Base-by-base conservation (phyloP, 2,888 invertebrate species). In the Rhyacophila evoluta region DNA sequence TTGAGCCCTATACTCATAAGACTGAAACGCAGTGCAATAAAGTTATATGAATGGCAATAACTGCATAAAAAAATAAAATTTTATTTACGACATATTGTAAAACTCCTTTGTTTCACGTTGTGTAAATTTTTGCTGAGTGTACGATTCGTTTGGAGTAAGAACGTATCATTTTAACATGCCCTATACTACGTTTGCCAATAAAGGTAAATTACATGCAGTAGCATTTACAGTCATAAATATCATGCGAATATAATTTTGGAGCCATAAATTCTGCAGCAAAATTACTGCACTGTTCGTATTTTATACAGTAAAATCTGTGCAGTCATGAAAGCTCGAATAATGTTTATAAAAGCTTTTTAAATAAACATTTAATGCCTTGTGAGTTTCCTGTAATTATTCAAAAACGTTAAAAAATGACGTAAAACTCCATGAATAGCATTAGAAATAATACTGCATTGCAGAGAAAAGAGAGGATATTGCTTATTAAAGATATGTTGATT, bases 221-320 rank as follows among this genome's bases (percentile, higher is more conserved):
- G 29, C 75, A 33, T 70, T 29, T 25, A 28, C 27, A 69, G 27
- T 39, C 69, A 41, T 75, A 70, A 75, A 75, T 75, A 75, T 70
- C 19, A 68, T 68, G 33, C 27, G 74, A 68, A 74, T 68, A 75
- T 69, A 75, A 70, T 75, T 77, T 68, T 38, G 72, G 68, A n/a
- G 72, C 28, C 33, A 80, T 80, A 80, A 80, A 80, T 80, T 77
- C 27, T 11, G 19, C 38, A n/a, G 38, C 38, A 68, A 74, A 80
- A 80, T 80, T 77, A 80, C 72, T 75, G 80, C 80, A 78, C 75
- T 72, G 72, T 74, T 80, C 77, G 72, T 74, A 80, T 80, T 69
- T 67, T 38, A 5, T 29, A 69, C 70, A 76, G 79, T 76, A 36
- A 72, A 79, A 75, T 72, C 55, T 74, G 55, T 55, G n/a, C n/a